Evolutionary conservation across 1,140 invertebrate genomes (phyloP).

Genomic region (Microplitis demolitor): DNA sequence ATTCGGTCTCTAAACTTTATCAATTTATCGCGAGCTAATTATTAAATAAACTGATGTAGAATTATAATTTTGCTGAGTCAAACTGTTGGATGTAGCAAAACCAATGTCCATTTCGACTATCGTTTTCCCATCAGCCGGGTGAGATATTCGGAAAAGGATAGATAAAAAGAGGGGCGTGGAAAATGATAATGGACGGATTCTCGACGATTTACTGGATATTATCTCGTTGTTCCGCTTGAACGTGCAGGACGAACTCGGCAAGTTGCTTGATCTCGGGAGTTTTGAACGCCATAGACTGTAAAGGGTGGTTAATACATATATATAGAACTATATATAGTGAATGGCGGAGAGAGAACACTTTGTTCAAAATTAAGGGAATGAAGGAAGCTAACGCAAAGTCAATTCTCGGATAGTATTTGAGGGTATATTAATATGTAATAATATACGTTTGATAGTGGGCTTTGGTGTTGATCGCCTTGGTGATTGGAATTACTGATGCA

Average conservation of each 20-base stretch:
- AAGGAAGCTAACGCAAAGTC: too few relatives aligned
- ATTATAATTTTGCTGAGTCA: conserved; percentile 9
- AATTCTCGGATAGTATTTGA: background rate
- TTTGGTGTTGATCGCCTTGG: conserved; percentile 39
- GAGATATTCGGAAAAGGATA: background rate
- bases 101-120: conserved; percentile 26
- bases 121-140: conserved; percentile 8
- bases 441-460: conserved; percentile 31
- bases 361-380: too few relatives aligned
- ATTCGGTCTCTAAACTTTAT: background rate
- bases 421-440: conserved; percentile 33
- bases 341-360: too few relatives aligned
- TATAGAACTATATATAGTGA: too few relatives aligned
- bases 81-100: conserved; percentile 14
- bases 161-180: background rate
- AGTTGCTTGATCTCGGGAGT: background rate
- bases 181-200: conserved; percentile 25
- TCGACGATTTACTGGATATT: conserved; percentile 48
- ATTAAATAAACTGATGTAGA: background rate
- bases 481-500: conserved; percentile 37
- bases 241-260: conserved; percentile 22
- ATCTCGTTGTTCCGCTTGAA: conserved; percentile 45
- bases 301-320: too few relatives aligned
- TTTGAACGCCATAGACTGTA: background rate
- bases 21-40: background rate